Evolutionary conservation across 1,140 invertebrate species (phyloP).

Genomic region (Aphidius gifuensis): DNA sequence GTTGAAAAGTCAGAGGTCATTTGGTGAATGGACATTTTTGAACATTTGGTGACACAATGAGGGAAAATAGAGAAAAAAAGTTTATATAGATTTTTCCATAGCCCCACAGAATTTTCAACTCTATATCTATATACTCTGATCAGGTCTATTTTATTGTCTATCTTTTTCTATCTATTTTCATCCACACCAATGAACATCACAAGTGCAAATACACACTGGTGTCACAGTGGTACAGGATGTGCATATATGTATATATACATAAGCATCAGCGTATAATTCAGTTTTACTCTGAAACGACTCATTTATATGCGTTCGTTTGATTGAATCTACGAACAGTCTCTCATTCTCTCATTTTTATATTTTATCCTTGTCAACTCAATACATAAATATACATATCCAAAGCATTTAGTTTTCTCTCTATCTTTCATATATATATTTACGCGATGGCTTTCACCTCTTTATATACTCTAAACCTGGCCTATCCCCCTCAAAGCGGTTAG

Average conservation of each 20-base stretch:
- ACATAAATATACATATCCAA: neutral
- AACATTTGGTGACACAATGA: slow-evolving; percentile 10
- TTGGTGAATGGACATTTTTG: slow-evolving; percentile 16
- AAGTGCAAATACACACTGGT: slow-evolving; percentile 15
- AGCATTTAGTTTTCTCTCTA: slow-evolving; percentile 10
- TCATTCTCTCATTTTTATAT: neutral
- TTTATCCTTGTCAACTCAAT: slow-evolving; percentile 19
- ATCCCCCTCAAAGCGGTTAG: slow-evolving; percentile 40
- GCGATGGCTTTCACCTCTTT: neutral
- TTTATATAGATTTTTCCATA: slow-evolving; percentile 19
- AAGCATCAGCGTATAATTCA: slow-evolving; percentile 43
- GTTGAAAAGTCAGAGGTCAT: neutral
- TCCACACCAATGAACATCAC: neutral
- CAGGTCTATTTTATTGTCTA: too few species aligned
- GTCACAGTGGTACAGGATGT: slow-evolving; percentile 5
- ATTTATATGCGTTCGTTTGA: slow-evolving; percentile 52
- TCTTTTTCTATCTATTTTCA: too few species aligned
- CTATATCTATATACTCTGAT: slow-evolving; percentile 1
- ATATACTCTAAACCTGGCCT: slow-evolving; percentile 14
- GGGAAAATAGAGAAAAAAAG: slow-evolving; percentile 13
- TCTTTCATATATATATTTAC: neutral
- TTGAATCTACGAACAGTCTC: slow-evolving; percentile 42
- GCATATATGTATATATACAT: slow-evolving; percentile 30
- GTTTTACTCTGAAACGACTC: slow-evolving; percentile 50
- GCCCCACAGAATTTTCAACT: slow-evolving; percentile 1